Evolutionary conservation across 2,797 vertebrate species (phyloP), one percentile per base, ranked within the genome.

Genomic region (Acanthornis magna): DNA sequence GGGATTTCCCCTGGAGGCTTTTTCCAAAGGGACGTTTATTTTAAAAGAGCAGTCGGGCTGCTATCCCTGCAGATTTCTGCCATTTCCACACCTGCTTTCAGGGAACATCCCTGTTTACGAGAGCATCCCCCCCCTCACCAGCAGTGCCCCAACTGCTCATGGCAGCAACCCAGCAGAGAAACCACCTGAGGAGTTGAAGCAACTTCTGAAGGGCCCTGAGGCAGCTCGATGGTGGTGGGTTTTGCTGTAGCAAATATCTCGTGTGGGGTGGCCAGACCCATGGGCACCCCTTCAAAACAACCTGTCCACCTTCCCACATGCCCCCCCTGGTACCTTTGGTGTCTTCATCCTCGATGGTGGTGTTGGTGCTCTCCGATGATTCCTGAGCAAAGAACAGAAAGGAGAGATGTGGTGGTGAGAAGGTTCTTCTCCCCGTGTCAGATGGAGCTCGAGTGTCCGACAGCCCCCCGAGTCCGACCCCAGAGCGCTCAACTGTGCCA

Each of bases 321-420:
- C 43, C 54, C 91, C 87, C 93, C 60, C 47, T 14, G 3, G 29
- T 97, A 99, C 99, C 99, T 98, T 99, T 98, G 90, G 99, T 99
- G 87, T 99, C 99, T 98, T 99, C 99, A 1, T 99, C 99, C 96
- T 99, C 99, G 0, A 99, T 99, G 88, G 99, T 99, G 78, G 99
- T 99, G 96, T 99, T 99, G 78, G 99, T 99, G 97, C 99, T 99
- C 97, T 99, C 99, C 9, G 99, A 99, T 0, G 99, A 99, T 97
- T 99, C 99, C 99, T 99, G 96, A 65, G 94, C 96, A 97, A 97
- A 98, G 92, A 98, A 97, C 91, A 98, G 82, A 98, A 10, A 84
- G 91, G 79, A 85, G 55, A 76, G 61, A 68, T 0, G 63, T 88
- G 88, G 20, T 0, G 96, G 92, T 98, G 96, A 98, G 96, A 58